Evolutionary conservation across 2,888 invertebrate species (phyloP).

Genomic region (Dicycla oo): DNA sequence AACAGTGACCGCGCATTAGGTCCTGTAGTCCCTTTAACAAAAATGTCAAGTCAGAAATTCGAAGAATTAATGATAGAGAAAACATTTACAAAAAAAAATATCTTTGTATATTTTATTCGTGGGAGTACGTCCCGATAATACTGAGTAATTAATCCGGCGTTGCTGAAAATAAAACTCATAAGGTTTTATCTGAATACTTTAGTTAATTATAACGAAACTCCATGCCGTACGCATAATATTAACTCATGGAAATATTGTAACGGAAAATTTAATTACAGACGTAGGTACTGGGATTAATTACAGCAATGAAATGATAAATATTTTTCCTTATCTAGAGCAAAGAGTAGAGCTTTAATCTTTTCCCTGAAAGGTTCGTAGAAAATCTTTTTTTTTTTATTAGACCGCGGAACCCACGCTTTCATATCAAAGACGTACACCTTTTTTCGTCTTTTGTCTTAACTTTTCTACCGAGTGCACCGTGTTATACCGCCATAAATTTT

Average conservation of each 20-base stretch:
- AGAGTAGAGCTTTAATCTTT: background rate
- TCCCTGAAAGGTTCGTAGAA: conserved; percentile 4
- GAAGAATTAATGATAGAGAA: background rate
- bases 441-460: conserved; percentile 77
- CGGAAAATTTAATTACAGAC: background rate
- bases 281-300: no score
- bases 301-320: background rate
- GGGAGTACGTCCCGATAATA: background rate
- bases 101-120: background rate
- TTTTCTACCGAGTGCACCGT: conserved; percentile 80
- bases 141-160: background rate
- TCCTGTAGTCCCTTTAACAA: no score
- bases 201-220: background rate
- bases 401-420: conserved; percentile 57
- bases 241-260: background rate
- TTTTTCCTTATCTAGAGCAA: background rate
- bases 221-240: background rate
- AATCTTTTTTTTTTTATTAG: conserved; percentile 55
- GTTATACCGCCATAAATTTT: conserved; percentile 87
- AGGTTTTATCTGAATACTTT: background rate
- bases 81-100: no score
- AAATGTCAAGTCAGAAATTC: background rate
- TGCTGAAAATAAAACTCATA: background rate
- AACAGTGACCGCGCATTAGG: no score
- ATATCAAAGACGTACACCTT: conserved; percentile 53